Percentiles rank a stretch among this genome's conserved stretches.
These are phyloP conservation scores for Tribolium castaneum DNA, from an alignment of 1,140 invertebrate genomes.

Conservation along the genomic window DNA sequence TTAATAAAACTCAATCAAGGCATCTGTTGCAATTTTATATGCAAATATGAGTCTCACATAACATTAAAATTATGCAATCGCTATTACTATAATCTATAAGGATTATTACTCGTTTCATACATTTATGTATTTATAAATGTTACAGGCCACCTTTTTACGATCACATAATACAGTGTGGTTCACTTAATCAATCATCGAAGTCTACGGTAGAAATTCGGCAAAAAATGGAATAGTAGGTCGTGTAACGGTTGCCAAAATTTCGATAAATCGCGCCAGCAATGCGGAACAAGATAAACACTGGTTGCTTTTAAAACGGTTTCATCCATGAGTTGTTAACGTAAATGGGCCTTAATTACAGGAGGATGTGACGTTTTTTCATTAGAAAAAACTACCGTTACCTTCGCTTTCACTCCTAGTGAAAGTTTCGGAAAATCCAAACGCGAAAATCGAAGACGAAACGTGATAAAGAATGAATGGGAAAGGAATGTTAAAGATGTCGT, in stretches of 20 bases:
- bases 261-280: background rate
- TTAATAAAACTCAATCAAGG: background rate
- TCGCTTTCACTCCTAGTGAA: too few relatives aligned
- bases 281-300: background rate
- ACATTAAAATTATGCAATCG: background rate
- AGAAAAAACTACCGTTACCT: too few relatives aligned
- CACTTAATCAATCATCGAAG: too few relatives aligned
- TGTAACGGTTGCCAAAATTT: background rate
- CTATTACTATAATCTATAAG: background rate
- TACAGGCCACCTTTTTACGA: background rate
- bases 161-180: background rate
- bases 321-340: background rate
- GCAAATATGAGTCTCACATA: background rate
- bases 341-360: background rate
- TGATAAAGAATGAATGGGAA: too few relatives aligned
- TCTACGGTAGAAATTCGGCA: background rate
- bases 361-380: too few relatives aligned
- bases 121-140: background rate
- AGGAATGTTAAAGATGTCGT: too few relatives aligned
- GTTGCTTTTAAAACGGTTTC: background rate
- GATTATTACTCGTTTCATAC: background rate
- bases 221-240: background rate
- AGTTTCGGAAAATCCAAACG: too few relatives aligned
- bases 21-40: background rate
- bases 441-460: too few relatives aligned